Conservation (phyloP, 2,888 invertebrate species). For the Polyommatus icarus region DNA sequence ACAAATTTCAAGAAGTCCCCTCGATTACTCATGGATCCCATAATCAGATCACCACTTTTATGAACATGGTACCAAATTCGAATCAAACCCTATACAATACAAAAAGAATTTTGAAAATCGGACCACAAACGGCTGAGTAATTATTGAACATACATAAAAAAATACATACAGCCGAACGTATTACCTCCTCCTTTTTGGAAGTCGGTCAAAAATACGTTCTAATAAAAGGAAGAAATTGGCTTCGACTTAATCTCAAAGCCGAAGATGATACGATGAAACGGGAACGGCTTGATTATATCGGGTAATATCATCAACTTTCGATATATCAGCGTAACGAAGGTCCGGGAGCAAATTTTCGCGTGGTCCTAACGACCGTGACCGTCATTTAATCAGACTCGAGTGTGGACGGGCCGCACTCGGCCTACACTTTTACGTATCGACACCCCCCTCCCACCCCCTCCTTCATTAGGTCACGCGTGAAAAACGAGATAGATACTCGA, state of each 20-base stretch:
- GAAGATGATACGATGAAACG: neutral
- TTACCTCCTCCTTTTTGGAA: too few species aligned
- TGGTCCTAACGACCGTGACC: slow-evolving; percentile 59
- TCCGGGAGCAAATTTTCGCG: slow-evolving; percentile 59
- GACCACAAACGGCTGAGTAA: too few species aligned
- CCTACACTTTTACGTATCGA: slow-evolving; percentile 51
- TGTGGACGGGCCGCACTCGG: slow-evolving; percentile 58
- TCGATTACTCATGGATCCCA: too few species aligned
- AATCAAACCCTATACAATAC: too few species aligned
- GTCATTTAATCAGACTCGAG: slow-evolving; percentile 71
- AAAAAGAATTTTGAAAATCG: too few species aligned
- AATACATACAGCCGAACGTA: too few species aligned
- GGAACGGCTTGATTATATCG: neutral
- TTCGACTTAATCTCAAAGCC: neutral
- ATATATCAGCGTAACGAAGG: slow-evolving; percentile 47
- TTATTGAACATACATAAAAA: too few species aligned
- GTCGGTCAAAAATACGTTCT: neutral
- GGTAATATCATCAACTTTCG: neutral
- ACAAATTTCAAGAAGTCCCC: too few species aligned
- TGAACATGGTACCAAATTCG: too few species aligned
- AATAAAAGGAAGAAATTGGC: neutral
- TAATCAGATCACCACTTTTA: too few species aligned
- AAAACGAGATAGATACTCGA: slow-evolving; percentile 44
- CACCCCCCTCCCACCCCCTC: slow-evolving; percentile 45
- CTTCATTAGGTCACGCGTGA: slow-evolving; percentile 10